These are phyloP conservation scores for Cotesia chilonis DNA, from an alignment of 1,140 invertebrate species.

Conservation along the genomic window DNA sequence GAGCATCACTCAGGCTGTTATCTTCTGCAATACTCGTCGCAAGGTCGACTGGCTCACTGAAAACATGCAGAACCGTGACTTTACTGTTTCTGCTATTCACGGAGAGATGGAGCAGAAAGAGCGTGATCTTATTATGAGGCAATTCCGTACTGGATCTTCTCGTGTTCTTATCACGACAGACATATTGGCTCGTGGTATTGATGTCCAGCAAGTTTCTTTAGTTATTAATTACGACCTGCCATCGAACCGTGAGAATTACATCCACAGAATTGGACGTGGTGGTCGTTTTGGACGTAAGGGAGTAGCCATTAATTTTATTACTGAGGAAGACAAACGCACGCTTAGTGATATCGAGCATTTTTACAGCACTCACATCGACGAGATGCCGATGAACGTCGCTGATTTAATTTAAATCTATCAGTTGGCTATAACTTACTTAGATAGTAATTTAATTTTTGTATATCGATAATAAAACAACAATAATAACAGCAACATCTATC, in stretches of 20 bases:
- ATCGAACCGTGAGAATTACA: slow-evolving; percentile 97
- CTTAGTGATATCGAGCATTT: slow-evolving; percentile 97
- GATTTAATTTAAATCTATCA: slow-evolving; percentile 85
- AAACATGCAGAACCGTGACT: slow-evolving; percentile 91
- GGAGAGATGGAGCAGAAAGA: slow-evolving; percentile 99
- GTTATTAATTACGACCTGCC: slow-evolving; percentile 96
- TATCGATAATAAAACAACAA: too few relatives aligned
- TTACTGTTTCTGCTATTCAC: slow-evolving; percentile 99
- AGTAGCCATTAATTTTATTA: slow-evolving; percentile 99
- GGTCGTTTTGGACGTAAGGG: slow-evolving; percentile 99
- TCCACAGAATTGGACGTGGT: slow-evolving; percentile 99
- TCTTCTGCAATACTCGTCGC: slow-evolving; percentile 73
- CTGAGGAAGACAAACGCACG: slow-evolving; percentile 90
- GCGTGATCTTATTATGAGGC: slow-evolving; percentile 97
- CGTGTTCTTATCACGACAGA: slow-evolving; percentile 98
- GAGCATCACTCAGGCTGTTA: too few relatives aligned
- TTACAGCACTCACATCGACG: slow-evolving; percentile 97
- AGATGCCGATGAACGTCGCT: slow-evolving; percentile 99
- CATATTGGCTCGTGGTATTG: slow-evolving; percentile 95
- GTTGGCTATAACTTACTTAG: slow-evolving; percentile 56
- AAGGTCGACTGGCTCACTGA: slow-evolving; percentile 98
- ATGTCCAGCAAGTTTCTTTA: slow-evolving; percentile 76
- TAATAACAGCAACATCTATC: too few relatives aligned
- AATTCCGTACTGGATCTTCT: slow-evolving; percentile 96
- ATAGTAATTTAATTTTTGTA: slow-evolving; percentile 20